Evolutionary conservation across 1,140 invertebrate species (phyloP), one percentile per base, ranked within the genome.

Genomic region (Cylas formicarius): DNA sequence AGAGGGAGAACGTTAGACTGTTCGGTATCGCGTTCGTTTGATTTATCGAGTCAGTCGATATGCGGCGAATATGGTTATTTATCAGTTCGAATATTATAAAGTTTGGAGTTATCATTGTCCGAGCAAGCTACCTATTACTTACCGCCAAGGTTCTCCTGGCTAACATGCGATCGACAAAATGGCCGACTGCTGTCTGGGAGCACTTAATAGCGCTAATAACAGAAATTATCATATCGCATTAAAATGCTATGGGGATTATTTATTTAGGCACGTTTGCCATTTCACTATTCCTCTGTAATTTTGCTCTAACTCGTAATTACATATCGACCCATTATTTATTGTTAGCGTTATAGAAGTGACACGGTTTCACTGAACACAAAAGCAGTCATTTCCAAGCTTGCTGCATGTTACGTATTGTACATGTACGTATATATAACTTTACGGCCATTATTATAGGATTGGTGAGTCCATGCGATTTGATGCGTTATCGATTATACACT

Each of bases 161-260:
- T 50, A 43, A 52, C 57, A 58, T 58, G 56, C 56, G 52, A 60
- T 56, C 46, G 29, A 60, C 58, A 60, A 60, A 60, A 60, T 60
- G 58, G 58, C 58, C 50, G 56, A 46, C 40, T 43, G 40, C 40
- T 50, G 52, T 52, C 55, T 55, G 36, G 48, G 37, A 45, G 45
- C 50, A 56, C 49, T 55, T 50, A 53, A 56, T 58, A 54, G 45
- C 43, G 42, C 32, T 55, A 60, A 60, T 60, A 53, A 60, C 56
- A 55, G 50, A 47, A 53, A 60, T 60, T 60, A 60, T 57, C 56
- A 50, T 60, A 60, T 60, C 58, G 50, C 52, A 57, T 60, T 60
- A 56, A 55, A 49, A 57, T 52, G 51, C 51, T 48, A 51, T 48
- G 41, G 41, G 48, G 45, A 58, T 58, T 60, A 58, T 60, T 58